These are phyloP conservation scores for Schizotus pectinicornis DNA, from an alignment of 2,888 invertebrate genomes.

Conservation along the genomic window DNA sequence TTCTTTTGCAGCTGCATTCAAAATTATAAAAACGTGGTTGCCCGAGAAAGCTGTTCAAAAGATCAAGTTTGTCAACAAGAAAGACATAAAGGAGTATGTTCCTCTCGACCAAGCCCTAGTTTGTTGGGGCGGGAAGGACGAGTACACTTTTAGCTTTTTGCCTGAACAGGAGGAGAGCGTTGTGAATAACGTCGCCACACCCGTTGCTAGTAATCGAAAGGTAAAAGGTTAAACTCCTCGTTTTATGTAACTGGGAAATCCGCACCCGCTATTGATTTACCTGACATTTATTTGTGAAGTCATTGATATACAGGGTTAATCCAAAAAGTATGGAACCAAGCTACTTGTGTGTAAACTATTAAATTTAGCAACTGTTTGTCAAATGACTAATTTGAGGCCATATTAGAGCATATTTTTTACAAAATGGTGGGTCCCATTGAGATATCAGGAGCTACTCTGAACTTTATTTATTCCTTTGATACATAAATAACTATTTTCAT, in stretches of 20 bases:
- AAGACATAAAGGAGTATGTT: slow-evolving; percentile 76
- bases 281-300: too few species aligned
- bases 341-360: too few species aligned
- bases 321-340: too few species aligned
- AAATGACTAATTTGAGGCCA: too few species aligned
- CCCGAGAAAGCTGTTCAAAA: slow-evolving; percentile 88
- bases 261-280: too few species aligned
- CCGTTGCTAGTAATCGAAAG: slow-evolving; percentile 61
- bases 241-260: slow-evolving; percentile 11
- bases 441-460: too few species aligned
- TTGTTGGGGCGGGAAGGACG: slow-evolving; percentile 82
- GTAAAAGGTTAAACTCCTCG: slow-evolving; percentile 40
- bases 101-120: slow-evolving; percentile 74
- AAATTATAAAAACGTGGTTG: slow-evolving; percentile 84
- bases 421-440: too few species aligned
- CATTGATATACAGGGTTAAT: too few species aligned
- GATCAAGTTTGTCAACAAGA: slow-evolving; percentile 83
- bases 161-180: slow-evolving; percentile 61
- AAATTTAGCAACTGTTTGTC: too few species aligned
- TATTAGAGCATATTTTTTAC: too few species aligned
- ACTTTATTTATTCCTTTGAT: too few species aligned
- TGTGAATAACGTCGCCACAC: slow-evolving; percentile 38
- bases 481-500: too few species aligned
- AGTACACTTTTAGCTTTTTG: slow-evolving; percentile 74
- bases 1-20: slow-evolving; percentile 78